Percentiles rank a stretch among this genome's conserved stretches.
Conservation (phyloP, 2,797 vertebrate species). For the Lycodopsis pacificus region DNA sequence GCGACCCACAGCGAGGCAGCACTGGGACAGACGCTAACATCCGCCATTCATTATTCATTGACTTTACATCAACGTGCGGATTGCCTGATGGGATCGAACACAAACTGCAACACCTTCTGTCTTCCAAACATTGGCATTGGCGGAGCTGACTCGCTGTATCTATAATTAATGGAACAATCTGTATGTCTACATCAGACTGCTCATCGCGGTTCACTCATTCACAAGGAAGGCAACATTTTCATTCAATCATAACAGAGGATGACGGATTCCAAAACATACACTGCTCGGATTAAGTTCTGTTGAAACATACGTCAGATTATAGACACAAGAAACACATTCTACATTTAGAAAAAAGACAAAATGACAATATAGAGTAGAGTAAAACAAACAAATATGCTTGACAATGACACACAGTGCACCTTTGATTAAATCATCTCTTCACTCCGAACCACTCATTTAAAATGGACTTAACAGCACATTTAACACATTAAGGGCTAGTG, state of each 20-base stretch:
- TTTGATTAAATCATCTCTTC: neutral
- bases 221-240: neutral
- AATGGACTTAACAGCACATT: neutral
- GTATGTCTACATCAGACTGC: conserved; percentile 18
- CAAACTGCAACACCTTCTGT: conserved; percentile 53
- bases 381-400: neutral
- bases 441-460: neutral
- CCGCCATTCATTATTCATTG: conserved; percentile 55
- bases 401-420: too few species aligned
- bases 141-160: conserved; percentile 35
- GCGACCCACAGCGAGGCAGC: conserved; percentile 26
- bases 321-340: neutral
- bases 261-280: neutral
- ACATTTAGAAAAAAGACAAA: neutral
- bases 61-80: conserved; percentile 40
- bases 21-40: conserved; percentile 35
- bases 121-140: conserved; percentile 26
- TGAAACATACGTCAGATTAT: neutral
- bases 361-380: neutral
- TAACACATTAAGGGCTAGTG: neutral
- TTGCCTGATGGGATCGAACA: conserved; percentile 41
- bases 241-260: neutral
- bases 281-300: neutral
- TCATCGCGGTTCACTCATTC: conserved; percentile 21
- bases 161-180: conserved; percentile 64